Conservation (phyloP, 2,797 vertebrate species). For the Falco berigora region DNA sequence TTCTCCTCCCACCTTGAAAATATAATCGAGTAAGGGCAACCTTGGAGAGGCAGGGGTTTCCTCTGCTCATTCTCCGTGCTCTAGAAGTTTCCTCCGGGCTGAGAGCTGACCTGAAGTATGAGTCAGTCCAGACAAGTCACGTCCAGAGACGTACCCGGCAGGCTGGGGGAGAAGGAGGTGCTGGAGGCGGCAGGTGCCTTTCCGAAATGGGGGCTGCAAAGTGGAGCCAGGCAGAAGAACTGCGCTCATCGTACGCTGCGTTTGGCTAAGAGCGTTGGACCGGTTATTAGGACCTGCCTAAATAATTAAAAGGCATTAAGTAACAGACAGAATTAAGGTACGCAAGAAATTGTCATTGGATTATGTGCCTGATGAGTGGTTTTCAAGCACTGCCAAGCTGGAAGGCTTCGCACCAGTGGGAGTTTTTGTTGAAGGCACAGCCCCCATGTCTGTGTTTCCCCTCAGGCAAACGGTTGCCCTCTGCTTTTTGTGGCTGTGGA, state of each 20-base stretch:
- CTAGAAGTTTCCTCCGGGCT: neutral
- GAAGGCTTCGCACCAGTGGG: neutral
- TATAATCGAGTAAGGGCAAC: neutral
- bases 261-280: neutral
- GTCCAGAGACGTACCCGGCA: rapidly evolving
- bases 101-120: neutral
- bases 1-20: neutral
- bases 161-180: rapidly evolving
- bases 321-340: neutral
- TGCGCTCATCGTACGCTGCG: neutral
- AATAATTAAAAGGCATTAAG: neutral
- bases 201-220: neutral
- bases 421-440: neutral
- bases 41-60: neutral
- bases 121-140: rapidly evolving
- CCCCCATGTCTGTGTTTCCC: rapidly evolving
- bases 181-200: neutral
- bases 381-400: neutral
- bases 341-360: neutral
- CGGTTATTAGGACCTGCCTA: neutral
- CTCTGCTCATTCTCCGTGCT: neutral
- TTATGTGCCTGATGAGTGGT: neutral
- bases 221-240: neutral
- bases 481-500: neutral
- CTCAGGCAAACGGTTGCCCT: neutral